Evolutionary conservation across 2,888 invertebrate species (phyloP), one percentile per base, ranked within the genome.

Genomic region (Amaurobius ferox): DNA sequence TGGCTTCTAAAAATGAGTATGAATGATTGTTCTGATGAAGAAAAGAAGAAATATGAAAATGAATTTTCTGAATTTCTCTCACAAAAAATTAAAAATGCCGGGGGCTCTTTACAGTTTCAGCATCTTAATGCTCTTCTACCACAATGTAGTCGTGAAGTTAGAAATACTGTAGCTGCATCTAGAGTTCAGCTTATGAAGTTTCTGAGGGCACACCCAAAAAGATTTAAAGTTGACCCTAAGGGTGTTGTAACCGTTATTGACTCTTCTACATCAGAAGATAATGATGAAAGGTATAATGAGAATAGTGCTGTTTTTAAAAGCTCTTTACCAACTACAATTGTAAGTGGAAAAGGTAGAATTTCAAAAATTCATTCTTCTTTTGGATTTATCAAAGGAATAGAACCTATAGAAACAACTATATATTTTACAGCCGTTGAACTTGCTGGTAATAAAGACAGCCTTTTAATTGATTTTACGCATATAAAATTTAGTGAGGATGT

Each of bases 361-460:
- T 35, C 61, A 19, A 86, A 73, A 44, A 35, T 86, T 16, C 39
- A 28, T 29, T 64, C 79, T 13, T 48, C 30, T 1, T 86, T 28
- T 40, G 86, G 79, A 26, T 74, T 86, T 26, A 76, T 86, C 3
- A 48, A 29, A 48, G 64, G 62, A 23, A 64, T 62, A 29, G 23
- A 74, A 6, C 86, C 79, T n/a, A 11, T 85, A 1, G 72, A 71
- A 61, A 68, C 86, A 5, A n/a, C 32, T 29, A 64, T 79, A 11
- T 86, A 79, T 76, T 86, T 86, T 70, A 48, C 70, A 26, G 66
- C 79, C 23, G 23, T 48, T 11, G 35, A 28, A 64, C 76, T 79
- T 70, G 40, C 26, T n/a, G 35, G 19, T n/a, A 61, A 71, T 35
- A 48, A 39, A n/a, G 30, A 67, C 64, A 62, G n/a, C 5, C 68